These are phyloP conservation scores for Pelmatolapia mariae DNA, from an alignment of 2,113 vertebrate species.

Conservation along the genomic window DNA sequence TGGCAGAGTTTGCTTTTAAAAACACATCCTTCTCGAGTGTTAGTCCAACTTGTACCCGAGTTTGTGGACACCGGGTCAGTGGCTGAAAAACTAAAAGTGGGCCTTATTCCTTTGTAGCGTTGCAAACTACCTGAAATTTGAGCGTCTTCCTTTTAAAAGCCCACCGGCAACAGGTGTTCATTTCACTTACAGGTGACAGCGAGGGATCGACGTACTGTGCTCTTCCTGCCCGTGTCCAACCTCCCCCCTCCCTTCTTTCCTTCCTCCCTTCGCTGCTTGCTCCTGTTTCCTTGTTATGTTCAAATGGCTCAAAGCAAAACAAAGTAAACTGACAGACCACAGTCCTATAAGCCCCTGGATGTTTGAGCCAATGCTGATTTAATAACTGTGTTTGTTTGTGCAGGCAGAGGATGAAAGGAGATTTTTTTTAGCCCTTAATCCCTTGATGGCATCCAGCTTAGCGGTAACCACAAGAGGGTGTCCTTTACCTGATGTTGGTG, in stretches of 20 bases:
- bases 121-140: slow-evolving; percentile 8
- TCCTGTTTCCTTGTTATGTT: neutral
- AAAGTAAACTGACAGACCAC: neutral
- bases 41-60: neutral
- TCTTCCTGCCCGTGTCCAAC: neutral
- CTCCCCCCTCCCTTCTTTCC: neutral
- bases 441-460: neutral
- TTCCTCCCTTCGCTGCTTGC: neutral
- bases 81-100: neutral
- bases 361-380: neutral
- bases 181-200: slow-evolving; percentile 41
- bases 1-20: neutral
- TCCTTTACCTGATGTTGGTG: slow-evolving; percentile 11
- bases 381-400: neutral
- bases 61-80: neutral
- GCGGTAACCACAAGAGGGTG: slow-evolving; percentile 55
- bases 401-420: neutral
- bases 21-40: neutral
- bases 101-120: neutral
- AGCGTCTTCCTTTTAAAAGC: neutral
- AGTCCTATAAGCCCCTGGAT: neutral
- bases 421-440: neutral
- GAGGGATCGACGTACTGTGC: neutral
- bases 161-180: slow-evolving; percentile 49
- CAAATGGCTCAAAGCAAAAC: neutral